These are phyloP conservation scores for human DNA, from an alignment of 2,113 vertebrate genomes.

Conservation along the genomic window GRCh38 chr6:52975001-52975500, in stretches of 20 bases:
- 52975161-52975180: background rate
- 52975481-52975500: background rate
- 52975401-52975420: background rate
- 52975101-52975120: background rate
- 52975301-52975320: rapidly evolving
- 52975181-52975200: background rate
- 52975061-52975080: background rate
- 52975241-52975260: background rate
- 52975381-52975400: background rate
- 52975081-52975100: background rate
- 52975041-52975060: background rate
- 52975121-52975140: background rate
- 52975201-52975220: background rate
- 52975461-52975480: background rate
- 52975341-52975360: background rate
- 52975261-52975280: background rate
- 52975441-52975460: background rate
- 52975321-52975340: background rate
- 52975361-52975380: too few relatives aligned
- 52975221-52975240: background rate
- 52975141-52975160: background rate
- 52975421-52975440: background rate
- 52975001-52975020: background rate
- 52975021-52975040: background rate
- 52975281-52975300: background rate